Percentiles rank a stretch among this genome's conserved stretches.
These are phyloP conservation scores for Bombus terrestris DNA, from an alignment of 1,140 invertebrate genomes.

Conservation along the genomic window DNA sequence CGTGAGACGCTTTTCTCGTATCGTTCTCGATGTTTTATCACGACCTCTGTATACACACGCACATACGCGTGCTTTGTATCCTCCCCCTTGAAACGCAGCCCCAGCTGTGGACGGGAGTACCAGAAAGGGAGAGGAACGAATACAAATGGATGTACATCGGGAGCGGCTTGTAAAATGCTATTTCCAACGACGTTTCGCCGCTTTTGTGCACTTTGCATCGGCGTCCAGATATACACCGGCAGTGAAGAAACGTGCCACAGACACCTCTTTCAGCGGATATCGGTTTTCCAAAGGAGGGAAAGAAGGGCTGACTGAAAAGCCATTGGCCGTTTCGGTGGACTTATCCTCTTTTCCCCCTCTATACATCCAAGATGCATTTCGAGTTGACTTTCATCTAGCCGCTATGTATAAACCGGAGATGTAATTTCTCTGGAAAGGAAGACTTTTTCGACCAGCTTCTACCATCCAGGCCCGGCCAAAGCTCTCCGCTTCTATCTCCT, in stretches of 20 bases:
- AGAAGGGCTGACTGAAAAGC: conserved; percentile 29
- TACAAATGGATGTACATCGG: conserved; percentile 51
- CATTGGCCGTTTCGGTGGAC: conserved; percentile 55
- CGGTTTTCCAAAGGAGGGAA: conserved; percentile 70
- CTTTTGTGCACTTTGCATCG: conserved; percentile 52
- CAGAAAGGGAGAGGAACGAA: conserved; percentile 11
- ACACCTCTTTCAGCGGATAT: conserved; percentile 70
- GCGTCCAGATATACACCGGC: conserved; percentile 16
- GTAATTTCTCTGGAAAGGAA: conserved; percentile 28
- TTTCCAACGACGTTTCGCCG: conserved; percentile 37
- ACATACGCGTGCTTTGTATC: neutral
- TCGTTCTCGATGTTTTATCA: conserved; percentile 27
- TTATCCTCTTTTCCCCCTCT: conserved; percentile 46
- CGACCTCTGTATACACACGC: neutral
- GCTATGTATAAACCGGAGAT: conserved; percentile 30
- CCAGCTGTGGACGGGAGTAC: neutral
- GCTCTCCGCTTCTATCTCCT: neutral
- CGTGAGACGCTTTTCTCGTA: conserved; percentile 33
- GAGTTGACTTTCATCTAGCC: conserved; percentile 44
- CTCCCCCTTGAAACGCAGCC: neutral
- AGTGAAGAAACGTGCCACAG: conserved; percentile 57
- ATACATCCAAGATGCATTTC: conserved; percentile 19
- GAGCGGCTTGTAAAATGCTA: conserved; percentile 54
- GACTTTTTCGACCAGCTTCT: neutral
- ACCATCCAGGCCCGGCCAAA: too few species aligned